Base-by-base conservation (phyloP, 2,113 vertebrate species). In the Gopherus evgoodei region DNA sequence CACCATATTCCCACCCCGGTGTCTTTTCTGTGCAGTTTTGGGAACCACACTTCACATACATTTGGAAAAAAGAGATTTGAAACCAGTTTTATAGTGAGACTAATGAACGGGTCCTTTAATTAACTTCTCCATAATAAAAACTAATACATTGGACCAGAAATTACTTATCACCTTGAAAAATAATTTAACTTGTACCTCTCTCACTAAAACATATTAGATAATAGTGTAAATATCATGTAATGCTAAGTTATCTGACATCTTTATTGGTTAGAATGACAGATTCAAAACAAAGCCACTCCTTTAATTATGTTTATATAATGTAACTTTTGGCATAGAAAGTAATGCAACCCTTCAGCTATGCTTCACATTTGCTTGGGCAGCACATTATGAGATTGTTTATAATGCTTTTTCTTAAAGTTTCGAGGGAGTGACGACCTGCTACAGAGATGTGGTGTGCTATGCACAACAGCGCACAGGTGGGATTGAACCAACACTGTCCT, bases 241-340 rank as follows among this genome's bases (percentile, higher is more conserved):
- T 92, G 94, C 62, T 91, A 94, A 97, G 92, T 96, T 96, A 96
- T 96, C 95, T 96, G 96, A 97, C 95, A 97, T 97, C 93, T 96
- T 97, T 96, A 97, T 95, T 97, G 92, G 96, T 93, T 56, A 95
- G 90, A 94, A 97, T 96, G 97, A 97, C 96, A 96, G 95, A 97
- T 91, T 96, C 95, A 95, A 78, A 97, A 97, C 96, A 97, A 96
- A 97, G 95, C 96, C 96, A 94, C 96, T 92, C 89, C 95, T 96
- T 97, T 97, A 96, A 97, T 97, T 96, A 95, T 97, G 89, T 97
- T 97, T 97, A 95, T 90, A 93, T 96, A 97, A 97, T 95, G 95
- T 96, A 96, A 97, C 9, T 95, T 38, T 97, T 97, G 96, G 96
- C 97, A 96, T 56, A 96, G 96, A 92, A 87, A 94, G 91, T 94